A percentile compares a stretch with the other conserved stretches of the same genome.
Conservation (phyloP, 1,140 invertebrate species). For the Oryctes rhinoceros region DNA sequence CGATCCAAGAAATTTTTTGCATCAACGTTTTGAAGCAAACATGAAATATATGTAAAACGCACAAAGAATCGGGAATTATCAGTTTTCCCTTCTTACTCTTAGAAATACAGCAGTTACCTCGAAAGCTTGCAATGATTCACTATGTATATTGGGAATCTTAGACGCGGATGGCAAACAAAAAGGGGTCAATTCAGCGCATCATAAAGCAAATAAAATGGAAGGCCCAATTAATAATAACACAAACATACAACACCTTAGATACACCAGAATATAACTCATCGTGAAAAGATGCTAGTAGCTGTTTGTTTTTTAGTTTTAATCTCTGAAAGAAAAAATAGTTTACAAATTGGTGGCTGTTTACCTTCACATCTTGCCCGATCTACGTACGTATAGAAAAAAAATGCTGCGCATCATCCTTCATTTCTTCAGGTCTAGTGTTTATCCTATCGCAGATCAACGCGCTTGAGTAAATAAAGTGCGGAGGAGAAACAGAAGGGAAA, state of each 20-base stretch:
- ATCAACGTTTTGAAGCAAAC: too few relatives aligned
- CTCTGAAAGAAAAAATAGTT: not conserved
- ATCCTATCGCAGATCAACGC: conserved; percentile 13
- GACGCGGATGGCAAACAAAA: not conserved
- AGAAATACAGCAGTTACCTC: too few relatives aligned
- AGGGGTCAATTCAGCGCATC: not conserved
- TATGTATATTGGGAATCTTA: too few relatives aligned
- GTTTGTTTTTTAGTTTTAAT: conserved; percentile 4
- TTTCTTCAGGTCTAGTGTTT: not conserved
- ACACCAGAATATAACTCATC: not conserved
- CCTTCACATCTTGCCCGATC: not conserved
- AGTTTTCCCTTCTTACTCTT: too few relatives aligned
- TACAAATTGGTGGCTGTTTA: not conserved
- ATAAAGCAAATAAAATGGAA: not conserved
- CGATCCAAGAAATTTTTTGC: too few relatives aligned
- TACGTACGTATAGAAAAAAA: not conserved
- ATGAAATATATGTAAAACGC: too few relatives aligned
- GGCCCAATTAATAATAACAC: not conserved
- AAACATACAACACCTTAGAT: not conserved
- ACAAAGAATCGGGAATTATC: too few relatives aligned
- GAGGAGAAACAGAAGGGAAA: not conserved
- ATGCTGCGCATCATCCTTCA: conserved; percentile 2
- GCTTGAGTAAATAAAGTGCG: not conserved
- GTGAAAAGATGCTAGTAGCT: not conserved
- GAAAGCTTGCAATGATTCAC: too few relatives aligned